Base-by-base conservation (phyloP, 2,888 invertebrate species). In the Syrphus vitripennis region DNA sequence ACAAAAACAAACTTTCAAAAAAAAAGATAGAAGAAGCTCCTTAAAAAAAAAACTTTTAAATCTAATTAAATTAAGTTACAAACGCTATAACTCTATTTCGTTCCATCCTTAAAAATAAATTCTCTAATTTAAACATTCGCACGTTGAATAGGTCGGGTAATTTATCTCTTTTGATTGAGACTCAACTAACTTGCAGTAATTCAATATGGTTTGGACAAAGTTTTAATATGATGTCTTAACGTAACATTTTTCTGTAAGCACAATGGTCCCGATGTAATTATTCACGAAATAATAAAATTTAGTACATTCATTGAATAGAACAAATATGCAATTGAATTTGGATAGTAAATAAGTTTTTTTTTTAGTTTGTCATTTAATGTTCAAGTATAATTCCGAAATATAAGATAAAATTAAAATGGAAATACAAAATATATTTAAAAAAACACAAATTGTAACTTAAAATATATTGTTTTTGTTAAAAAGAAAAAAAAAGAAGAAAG, bases 401-500 rank as follows among this genome's bases (percentile, higher is more conserved):
- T 48, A 59, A 69, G 69, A 57, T 21, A 57, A 70, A 63, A 55
- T 48, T 37, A 48, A 78, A 74, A 65, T 48, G 50, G 34, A 45
- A 82, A 71, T 50, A 72, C 50, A 75, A 75, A 59, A 45, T 9
- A 50, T 9, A 67, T 48, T 42, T 40, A 26, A 67, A n/a, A n/a
- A n/a, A 67, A 67, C 34, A 67, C 50, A 67, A 67, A 50, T 37
- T 84, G 26, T 57, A 72, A 80, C 37, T 71, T 71, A 69, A 29
- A 71, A 65, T 48, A 14, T 67, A 50, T 82, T 77, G 72, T 76
- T 77, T 59, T 80, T 84, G 84, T 84, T 84, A 72, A 84, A 81
- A 76, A 76, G 48, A 81, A 76, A 72, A 71, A 37, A 70, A 76
- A 78, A 24, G 16, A 78, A 24, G 16, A 72, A 57, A 10, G 57